Conservation (phyloP, 2,113 vertebrate genomes). For the Cinclus mexicanus region DNA sequence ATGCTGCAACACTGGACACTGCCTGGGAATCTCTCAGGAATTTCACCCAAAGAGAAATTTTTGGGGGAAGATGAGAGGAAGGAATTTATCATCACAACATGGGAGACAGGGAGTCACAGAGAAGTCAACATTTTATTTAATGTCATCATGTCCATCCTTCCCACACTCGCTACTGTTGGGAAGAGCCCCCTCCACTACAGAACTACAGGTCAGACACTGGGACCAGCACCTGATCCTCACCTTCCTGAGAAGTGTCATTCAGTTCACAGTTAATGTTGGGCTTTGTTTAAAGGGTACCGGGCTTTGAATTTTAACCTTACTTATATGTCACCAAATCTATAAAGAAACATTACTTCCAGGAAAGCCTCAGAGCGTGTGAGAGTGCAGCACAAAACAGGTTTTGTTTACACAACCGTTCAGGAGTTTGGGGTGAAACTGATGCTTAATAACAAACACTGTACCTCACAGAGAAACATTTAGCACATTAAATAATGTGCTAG, state of each 20-base stretch:
- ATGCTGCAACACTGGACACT: rapidly evolving
- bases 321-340: neutral
- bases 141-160: neutral
- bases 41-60: neutral
- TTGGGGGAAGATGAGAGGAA: neutral
- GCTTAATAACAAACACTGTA: neutral
- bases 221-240: neutral
- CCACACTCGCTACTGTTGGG: neutral
- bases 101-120: neutral
- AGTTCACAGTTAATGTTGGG: neutral
- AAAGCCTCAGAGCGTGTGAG: neutral
- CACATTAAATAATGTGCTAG: neutral
- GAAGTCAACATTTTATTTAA: neutral
- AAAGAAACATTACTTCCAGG: neutral
- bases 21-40: neutral
- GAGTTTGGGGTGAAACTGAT: neutral
- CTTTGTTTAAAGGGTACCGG: neutral
- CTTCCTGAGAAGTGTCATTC: neutral
- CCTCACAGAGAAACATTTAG: neutral
- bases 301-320: neutral
- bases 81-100: neutral
- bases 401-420: neutral
- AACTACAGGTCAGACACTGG: neutral
- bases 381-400: neutral
- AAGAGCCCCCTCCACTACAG: neutral